phyloP scores from a whole-genome alignment of 2,888 invertebrate genomes.

The Drosophila helvetica region DNA sequence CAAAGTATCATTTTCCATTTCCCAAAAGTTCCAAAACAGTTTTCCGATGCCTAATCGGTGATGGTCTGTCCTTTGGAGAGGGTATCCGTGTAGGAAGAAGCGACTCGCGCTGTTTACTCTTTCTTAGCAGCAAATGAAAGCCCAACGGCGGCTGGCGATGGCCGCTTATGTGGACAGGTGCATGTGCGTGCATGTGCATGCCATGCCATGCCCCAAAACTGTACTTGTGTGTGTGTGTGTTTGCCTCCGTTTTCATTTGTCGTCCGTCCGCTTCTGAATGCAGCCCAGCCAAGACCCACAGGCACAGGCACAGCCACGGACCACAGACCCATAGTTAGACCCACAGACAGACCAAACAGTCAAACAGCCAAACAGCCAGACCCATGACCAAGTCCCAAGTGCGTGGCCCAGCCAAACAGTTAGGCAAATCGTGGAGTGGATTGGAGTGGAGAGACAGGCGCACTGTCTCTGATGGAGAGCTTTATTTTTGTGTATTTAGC shows the following conservation, averaged over 20 bases:
- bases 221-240: constrained; percentile 46
- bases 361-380: constrained; percentile 13
- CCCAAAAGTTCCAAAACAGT: not conserved
- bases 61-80: not conserved
- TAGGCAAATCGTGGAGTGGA: constrained; percentile 64
- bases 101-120: constrained; percentile 61
- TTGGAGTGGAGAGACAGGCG: constrained; percentile 32
- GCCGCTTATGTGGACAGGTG: constrained; percentile 71
- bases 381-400: constrained; percentile 34
- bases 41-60: not conserved
- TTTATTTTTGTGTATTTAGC: constrained; percentile 67
- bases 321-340: constrained; percentile 27
- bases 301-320: constrained; percentile 13
- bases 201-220: constrained; percentile 40
- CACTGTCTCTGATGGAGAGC: constrained; percentile 17
- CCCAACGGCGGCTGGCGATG: constrained; percentile 44
- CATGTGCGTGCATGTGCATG: constrained; percentile 51
- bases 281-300: constrained; percentile 40
- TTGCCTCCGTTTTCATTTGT: constrained; percentile 65
- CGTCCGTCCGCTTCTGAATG: constrained; percentile 60
- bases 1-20: not conserved
- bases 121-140: constrained; percentile 69
- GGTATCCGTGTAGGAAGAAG: constrained; percentile 27
- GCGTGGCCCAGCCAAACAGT: constrained; percentile 68
- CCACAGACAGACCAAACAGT: constrained; percentile 38